Base-by-base conservation (phyloP, 2,888 invertebrate species). In the Odontocolon sp. region DNA sequence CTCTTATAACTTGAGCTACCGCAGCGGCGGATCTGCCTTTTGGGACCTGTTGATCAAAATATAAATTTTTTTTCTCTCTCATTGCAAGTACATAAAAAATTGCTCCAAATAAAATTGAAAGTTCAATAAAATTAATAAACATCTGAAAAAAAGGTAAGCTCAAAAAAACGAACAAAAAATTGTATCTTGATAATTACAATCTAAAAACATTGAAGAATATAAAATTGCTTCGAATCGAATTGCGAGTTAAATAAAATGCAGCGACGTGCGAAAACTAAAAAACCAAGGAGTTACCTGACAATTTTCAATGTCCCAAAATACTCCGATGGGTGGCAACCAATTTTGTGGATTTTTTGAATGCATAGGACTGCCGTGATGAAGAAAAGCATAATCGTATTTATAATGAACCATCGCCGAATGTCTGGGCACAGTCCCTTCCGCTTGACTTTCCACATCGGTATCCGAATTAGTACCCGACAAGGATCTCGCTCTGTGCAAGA, bases 271-370 rank as follows among this genome's bases (percentile, higher is more conserved):
- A n/a, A n/a, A n/a, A n/a, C n/a, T 28, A 57, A 40, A 42, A 45
- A 42, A 16, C 1, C 11, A 14, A 42, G 5, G 61, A 81, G 86
- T 85, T 90, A 94, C 94, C 90, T 95, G 94, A 89, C 96, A 96
- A 90, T 97, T 97, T 91, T 97, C 97, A 86, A 97, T 97, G 89
- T 97, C 97, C 97, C 97, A 97, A 91, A 97, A 97, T 81, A 97
- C 96, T 56, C 96, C 97, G 85, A 97, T 94, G 1, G 96, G 95
- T 28, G 94, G 93, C 70, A 93, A 84, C 81, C 88, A 89, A 54
- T 84, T 87, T 3, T 86, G 85, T 42, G 81, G 68, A 57, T 82
- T 83, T 76, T 82, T 87, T 18, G 54, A 80, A 59, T 79, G 83
- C 83, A 72, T 81, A 61, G 70, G 86, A 74, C 84, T 86, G 33